phyloP scores from a whole-genome alignment of 2,888 invertebrate genomes.

The Calameuta filiformis region DNA sequence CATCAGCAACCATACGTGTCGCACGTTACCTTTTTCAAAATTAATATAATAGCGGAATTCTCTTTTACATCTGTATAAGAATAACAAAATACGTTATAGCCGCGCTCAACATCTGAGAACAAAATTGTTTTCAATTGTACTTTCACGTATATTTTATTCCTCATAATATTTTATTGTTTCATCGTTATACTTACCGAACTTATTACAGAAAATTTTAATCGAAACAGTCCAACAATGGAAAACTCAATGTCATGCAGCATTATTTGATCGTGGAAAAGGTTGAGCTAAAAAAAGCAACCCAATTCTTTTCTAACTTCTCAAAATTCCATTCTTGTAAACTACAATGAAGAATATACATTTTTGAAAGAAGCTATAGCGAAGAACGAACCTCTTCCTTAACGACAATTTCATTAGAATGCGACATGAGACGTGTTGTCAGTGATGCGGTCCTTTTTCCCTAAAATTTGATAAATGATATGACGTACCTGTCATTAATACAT shows the following conservation, averaged over 20 bases:
- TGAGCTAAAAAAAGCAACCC: neutral
- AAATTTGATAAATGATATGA: neutral
- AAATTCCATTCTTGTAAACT: neutral
- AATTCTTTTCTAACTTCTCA: neutral
- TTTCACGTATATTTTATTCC: neutral
- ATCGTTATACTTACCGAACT: neutral
- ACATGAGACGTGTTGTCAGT: neutral
- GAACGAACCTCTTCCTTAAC: neutral
- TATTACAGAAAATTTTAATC: neutral
- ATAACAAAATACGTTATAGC: neutral
- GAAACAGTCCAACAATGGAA: neutral
- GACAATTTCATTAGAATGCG: neutral
- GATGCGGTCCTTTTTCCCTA: neutral
- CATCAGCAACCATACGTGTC: neutral
- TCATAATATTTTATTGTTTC: neutral
- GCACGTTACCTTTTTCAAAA: neutral
- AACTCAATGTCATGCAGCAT: neutral
- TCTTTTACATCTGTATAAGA: neutral
- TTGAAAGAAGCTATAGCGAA: neutral
- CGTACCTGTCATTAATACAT: neutral
- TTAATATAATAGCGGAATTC: neutral
- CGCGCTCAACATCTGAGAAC: neutral
- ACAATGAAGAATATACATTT: neutral
- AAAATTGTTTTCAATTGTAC: neutral
- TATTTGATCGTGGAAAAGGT: neutral